phyloP scores from a whole-genome alignment of 2,797 vertebrate species.

The Odontamblyopus lacepedii region DNA sequence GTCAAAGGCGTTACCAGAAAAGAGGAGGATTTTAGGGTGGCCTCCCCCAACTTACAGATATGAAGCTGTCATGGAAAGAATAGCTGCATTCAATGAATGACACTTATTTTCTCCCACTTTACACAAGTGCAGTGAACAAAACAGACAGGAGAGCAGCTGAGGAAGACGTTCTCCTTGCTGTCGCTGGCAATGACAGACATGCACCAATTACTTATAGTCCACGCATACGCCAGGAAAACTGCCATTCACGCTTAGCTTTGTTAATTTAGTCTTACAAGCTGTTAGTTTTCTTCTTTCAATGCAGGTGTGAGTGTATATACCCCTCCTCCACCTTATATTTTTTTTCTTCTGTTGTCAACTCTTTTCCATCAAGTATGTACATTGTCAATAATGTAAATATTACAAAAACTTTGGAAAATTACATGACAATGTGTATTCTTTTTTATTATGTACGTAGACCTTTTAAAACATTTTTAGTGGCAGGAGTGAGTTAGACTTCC shows the following conservation, averaged over 20 bases:
- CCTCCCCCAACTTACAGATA: conserved; percentile 93
- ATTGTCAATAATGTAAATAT: not conserved
- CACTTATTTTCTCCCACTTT: conserved; percentile 98
- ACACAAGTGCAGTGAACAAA: conserved; percentile 94
- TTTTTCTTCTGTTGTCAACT: not conserved
- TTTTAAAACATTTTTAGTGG: not conserved
- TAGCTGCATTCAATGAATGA: conserved; percentile 98
- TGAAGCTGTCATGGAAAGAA: conserved; percentile 98
- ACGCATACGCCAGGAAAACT: conserved; percentile 88
- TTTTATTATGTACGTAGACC: not conserved
- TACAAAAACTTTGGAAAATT: not conserved
- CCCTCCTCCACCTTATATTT: conserved; percentile 69
- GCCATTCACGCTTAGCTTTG: conserved; percentile 86
- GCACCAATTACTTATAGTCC: conserved; percentile 94
- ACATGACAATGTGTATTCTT: not conserved
- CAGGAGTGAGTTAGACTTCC: not conserved
- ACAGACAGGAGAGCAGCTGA: conserved; percentile 92
- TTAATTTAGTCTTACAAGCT: conserved; percentile 77
- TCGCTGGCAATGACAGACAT: conserved; percentile 90
- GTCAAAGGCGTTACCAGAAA: conserved; percentile 93
- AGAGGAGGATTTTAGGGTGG: conserved; percentile 84
- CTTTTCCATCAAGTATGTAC: not conserved
- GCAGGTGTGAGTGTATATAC: conserved; percentile 6
- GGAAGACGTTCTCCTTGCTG: conserved; percentile 89
- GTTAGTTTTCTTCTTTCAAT: conserved; percentile 42